phyloP scores from a whole-genome alignment of 2,797 vertebrate genomes.

The Oreochromis mossambicus region DNA sequence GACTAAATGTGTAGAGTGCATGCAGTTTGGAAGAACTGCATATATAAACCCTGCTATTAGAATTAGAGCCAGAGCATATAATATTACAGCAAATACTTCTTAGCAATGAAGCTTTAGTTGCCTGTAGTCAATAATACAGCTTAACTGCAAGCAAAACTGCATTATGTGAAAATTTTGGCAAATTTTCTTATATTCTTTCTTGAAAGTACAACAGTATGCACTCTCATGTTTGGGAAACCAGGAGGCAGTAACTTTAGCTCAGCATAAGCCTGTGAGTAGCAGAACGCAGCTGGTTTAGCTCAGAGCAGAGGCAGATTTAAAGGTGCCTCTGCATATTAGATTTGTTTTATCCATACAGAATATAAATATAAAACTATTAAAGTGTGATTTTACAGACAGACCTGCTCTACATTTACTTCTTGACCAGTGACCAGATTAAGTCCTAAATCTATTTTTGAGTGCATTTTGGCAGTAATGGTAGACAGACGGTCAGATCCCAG shows the following conservation, averaged over 20 bases:
- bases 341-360: background rate
- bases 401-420: background rate
- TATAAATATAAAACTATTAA: background rate
- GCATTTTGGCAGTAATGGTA: background rate
- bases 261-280: background rate
- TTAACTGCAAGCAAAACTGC: background rate
- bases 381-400: background rate
- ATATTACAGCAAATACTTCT: background rate
- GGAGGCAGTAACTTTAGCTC: background rate
- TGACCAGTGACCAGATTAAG: background rate
- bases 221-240: background rate
- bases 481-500: background rate
- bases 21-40: background rate
- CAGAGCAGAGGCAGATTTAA: background rate
- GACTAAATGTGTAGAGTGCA: background rate
- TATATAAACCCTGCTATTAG: background rate
- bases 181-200: background rate
- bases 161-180: background rate
- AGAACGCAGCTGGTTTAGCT: background rate
- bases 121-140: background rate
- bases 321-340: background rate
- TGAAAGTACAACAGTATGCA: background rate
- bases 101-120: background rate
- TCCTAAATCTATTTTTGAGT: background rate
- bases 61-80: background rate